A percentile compares a stretch with the other conserved stretches of the same genome.
Conservation (phyloP, 2,888 invertebrate species). For the Saturnia pavonia region DNA sequence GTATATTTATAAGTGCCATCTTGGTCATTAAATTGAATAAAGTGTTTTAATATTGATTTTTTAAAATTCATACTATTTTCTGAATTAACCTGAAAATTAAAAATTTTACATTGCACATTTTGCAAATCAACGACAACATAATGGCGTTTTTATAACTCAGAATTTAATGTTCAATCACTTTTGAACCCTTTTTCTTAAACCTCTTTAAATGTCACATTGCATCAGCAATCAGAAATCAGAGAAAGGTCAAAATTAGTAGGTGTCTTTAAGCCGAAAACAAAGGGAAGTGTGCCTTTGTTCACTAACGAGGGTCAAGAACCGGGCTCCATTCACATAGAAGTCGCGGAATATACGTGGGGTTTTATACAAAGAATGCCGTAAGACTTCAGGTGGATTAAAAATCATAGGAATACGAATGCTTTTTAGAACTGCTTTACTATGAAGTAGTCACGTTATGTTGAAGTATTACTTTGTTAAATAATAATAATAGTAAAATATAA, state of each 20-base stretch:
- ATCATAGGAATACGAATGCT: not conserved
- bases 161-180: too few species aligned
- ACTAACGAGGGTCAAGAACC: conserved; percentile 58
- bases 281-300: conserved; percentile 50
- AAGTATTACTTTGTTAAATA: not conserved
- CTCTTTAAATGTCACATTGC: conserved; percentile 18
- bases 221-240: conserved; percentile 43
- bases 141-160: too few species aligned
- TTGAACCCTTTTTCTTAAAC: not conserved
- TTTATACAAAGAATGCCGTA: conserved; percentile 24
- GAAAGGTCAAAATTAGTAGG: conserved; percentile 47
- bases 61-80: too few species aligned
- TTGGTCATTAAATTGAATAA: too few species aligned
- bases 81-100: too few species aligned
- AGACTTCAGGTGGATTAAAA: conserved; percentile 14
- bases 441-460: not conserved
- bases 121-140: too few species aligned
- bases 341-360: conserved; percentile 37
- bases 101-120: too few species aligned
- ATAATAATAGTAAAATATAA: too few species aligned
- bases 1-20: too few species aligned
- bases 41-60: too few species aligned
- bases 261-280: conserved; percentile 46
- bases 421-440: not conserved
- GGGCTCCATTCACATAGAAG: conserved; percentile 48